Percentiles rank a stretch among this genome's conserved stretches.
These are phyloP conservation scores for Falco naumanni DNA, from an alignment of 2,797 vertebrate genomes.

Conservation along the genomic window DNA sequence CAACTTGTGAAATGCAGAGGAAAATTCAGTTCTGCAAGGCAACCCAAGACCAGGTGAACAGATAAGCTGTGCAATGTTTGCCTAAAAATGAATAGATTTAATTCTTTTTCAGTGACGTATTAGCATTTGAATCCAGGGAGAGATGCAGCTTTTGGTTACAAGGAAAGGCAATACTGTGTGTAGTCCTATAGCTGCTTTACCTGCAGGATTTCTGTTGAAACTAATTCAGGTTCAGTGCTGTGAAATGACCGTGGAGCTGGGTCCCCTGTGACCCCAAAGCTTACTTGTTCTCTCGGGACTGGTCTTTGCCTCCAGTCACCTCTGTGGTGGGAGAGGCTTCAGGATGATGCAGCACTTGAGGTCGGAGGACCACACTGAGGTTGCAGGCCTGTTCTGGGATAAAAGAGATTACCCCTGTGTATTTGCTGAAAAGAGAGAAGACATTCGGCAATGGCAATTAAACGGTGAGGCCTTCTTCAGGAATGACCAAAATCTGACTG, in stretches of 20 bases:
- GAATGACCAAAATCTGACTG: conserved; percentile 49
- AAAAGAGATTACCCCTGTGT: not conserved
- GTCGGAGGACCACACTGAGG: not conserved
- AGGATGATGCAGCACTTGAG: not conserved
- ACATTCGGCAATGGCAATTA: not conserved
- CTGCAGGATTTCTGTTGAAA: conserved; percentile 13
- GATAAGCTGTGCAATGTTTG: conserved; percentile 1
- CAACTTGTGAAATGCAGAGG: not conserved
- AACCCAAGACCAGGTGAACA: not conserved
- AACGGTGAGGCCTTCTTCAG: conserved; percentile 43
- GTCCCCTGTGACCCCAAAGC: not conserved
- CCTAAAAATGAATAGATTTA: not conserved
- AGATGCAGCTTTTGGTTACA: conserved; percentile 8
- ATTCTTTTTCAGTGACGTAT: not conserved
- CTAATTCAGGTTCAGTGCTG: conserved; percentile 9
- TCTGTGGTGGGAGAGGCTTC: not conserved
- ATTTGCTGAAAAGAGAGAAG: not conserved
- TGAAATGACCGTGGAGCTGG: not conserved
- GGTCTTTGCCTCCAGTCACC: not conserved
- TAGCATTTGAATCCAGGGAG: not conserved
- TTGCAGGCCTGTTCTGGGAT: not conserved
- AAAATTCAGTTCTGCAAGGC: not conserved
- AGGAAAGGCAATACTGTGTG: not conserved
- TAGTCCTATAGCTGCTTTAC: conserved; percentile 2
- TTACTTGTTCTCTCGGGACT: not conserved